phyloP scores from a whole-genome alignment of 2,797 vertebrate species.

The Saxicola maurus region DNA sequence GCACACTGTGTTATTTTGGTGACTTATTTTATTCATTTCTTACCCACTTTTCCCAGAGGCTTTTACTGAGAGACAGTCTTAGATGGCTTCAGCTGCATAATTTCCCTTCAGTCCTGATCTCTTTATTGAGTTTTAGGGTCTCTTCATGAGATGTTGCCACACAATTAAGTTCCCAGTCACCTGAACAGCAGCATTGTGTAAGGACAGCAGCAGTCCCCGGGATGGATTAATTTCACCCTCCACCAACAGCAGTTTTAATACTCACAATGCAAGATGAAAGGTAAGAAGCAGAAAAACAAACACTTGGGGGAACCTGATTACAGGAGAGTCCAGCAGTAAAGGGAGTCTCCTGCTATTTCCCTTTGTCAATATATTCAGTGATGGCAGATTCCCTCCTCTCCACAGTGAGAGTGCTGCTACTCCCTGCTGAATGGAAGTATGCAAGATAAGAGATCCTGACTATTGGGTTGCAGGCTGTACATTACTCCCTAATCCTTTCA shows the following conservation, averaged over 20 bases:
- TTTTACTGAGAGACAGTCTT: neutral
- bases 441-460: neutral
- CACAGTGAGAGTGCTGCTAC: neutral
- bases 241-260: neutral
- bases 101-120: neutral
- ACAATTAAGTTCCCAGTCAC: neutral
- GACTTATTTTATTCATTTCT: neutral
- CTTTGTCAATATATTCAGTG: neutral
- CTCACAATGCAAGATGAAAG: neutral
- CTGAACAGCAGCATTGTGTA: neutral
- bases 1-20: neutral
- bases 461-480: neutral
- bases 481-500: neutral
- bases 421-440: neutral
- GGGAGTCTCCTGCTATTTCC: neutral
- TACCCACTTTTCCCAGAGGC: neutral
- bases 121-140: neutral
- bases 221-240: neutral
- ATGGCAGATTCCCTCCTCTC: neutral
- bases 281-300: constrained; percentile 15
- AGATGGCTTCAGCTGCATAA: neutral
- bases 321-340: neutral
- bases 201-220: neutral
- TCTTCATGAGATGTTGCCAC: neutral
- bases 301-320: neutral